A percentile compares a stretch with the other conserved stretches of the same genome.
Evolutionary conservation across 2,113 vertebrate genomes (phyloP).

Genomic region (Heterotilapia buettikoferi): DNA sequence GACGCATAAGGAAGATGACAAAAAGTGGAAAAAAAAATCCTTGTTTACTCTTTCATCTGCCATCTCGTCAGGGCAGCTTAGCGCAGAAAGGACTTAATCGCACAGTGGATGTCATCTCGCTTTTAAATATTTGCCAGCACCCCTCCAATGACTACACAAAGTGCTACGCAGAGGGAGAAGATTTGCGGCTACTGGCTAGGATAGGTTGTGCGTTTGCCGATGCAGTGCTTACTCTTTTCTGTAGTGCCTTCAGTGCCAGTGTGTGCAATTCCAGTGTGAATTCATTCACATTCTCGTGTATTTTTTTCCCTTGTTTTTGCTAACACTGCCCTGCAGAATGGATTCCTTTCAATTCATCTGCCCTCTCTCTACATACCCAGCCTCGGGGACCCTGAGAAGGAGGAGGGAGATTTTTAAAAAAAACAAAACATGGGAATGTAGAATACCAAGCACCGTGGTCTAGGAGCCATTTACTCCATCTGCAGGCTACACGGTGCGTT

Average conservation of each 20-base stretch:
- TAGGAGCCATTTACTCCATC: conserved; percentile 45
- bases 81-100: not conserved
- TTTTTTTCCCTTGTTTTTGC: not conserved
- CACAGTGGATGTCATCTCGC: not conserved
- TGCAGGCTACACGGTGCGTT: conserved; percentile 36
- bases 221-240: not conserved
- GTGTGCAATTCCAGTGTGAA: not conserved
- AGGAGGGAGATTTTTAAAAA: not conserved
- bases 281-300: not conserved
- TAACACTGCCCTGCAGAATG: not conserved
- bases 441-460: conserved; percentile 24
- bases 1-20: not conserved
- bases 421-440: not conserved
- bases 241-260: not conserved
- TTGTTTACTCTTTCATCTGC: not conserved
- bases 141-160: not conserved
- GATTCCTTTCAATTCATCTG: conserved; percentile 12
- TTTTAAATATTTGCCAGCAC: not conserved
- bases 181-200: not conserved
- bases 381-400: not conserved
- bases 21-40: not conserved
- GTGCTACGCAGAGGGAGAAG: not conserved
- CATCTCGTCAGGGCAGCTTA: not conserved
- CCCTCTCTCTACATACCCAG: not conserved
- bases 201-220: not conserved